Evolutionary conservation across 2,113 vertebrate genomes (phyloP), one percentile per base, ranked within the genome.

Genomic region (Oceanodroma tethys): DNA sequence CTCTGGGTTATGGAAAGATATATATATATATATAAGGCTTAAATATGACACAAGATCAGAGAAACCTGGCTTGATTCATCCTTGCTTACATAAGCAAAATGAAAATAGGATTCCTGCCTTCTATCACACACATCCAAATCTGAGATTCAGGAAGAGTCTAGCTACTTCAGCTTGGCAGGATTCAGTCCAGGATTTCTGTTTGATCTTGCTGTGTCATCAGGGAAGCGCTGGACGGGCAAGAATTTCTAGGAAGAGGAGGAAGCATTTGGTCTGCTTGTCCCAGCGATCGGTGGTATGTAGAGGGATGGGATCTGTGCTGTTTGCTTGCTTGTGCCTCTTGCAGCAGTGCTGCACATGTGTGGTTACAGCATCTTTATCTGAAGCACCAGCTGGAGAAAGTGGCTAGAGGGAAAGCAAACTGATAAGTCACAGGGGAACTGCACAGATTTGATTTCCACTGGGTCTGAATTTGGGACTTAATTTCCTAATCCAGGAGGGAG

Each of bases 61-160:
- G 76, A 43, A 86, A 59, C 73, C 76, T 94, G 84, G 43, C 36
- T 94, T 83, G 58, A 52, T 93, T 93, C 67, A 65, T 75, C 63
- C 78, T 83, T 85, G 83, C 80, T 95, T 92, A 22, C 30, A 45
- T 75, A 80, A 92, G 78, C 59, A 84, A 75, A 91, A 75, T 74
- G 55, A 78, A 84, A 93, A 86, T 68, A 67, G 53, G 73, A 62
- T 71, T 89, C 52, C 70, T 88, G 86, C 62, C 48, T 84, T 72
- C n/a, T 25, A 5, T 75, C 36, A 7, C 32, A 11, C 2, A 3
- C 43, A 42, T 59, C 83, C 30, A 34, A 18, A 60, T 25, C 60
- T 42, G 32, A 63, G 45, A 29, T 53, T 43, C 3, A 0, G 29
- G 68, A 65, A 58, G 65, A 59, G 58, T 27, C 55, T 17, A 16